Evolutionary conservation across 2,888 invertebrate species (phyloP).

Genomic region (Drosophila neonasuta): DNA sequence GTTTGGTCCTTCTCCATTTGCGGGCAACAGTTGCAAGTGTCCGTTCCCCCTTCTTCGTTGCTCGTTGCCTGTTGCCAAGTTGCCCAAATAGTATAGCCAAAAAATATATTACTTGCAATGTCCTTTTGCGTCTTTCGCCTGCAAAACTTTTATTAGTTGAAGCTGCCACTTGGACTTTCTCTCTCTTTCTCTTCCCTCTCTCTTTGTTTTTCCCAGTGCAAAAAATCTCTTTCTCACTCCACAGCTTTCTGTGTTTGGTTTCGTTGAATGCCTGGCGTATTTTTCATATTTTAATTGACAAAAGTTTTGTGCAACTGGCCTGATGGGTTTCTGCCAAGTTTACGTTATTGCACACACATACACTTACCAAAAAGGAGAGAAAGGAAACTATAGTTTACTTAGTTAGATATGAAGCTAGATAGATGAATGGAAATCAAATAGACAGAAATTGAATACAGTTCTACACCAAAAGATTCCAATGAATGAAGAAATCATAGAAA

Average conservation of each 20-base stretch:
- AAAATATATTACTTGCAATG: conserved; percentile 69
- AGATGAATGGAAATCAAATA: neutral
- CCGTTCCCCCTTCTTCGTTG: conserved; percentile 16
- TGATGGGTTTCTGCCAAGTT: conserved; percentile 70
- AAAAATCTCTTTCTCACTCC: neutral
- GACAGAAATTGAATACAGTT: neutral
- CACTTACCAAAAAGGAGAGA: conserved; percentile 40
- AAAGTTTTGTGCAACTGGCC: conserved; percentile 70
- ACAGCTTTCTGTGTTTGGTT: conserved; percentile 24
- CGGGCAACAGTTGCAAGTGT: conserved; percentile 70
- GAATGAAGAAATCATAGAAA: neutral
- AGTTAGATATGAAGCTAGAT: neutral
- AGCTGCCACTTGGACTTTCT: conserved; percentile 55
- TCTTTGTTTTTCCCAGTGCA: neutral
- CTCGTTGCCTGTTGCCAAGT: conserved; percentile 31
- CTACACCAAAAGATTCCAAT: neutral
- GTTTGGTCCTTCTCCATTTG: conserved; percentile 7
- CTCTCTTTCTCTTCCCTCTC: neutral
- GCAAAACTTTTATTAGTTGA: conserved; percentile 74
- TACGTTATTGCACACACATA: conserved; percentile 32
- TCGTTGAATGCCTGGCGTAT: conserved; percentile 59
- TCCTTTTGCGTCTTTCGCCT: conserved; percentile 67
- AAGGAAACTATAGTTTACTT: conserved; percentile 10
- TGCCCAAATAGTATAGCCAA: conserved; percentile 58
- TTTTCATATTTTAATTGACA: conserved; percentile 77